Percentiles rank a stretch among this genome's conserved stretches.
Evolutionary conservation across 2,113 vertebrate species (phyloP).

Genomic region (Mohoua ochrocephala): DNA sequence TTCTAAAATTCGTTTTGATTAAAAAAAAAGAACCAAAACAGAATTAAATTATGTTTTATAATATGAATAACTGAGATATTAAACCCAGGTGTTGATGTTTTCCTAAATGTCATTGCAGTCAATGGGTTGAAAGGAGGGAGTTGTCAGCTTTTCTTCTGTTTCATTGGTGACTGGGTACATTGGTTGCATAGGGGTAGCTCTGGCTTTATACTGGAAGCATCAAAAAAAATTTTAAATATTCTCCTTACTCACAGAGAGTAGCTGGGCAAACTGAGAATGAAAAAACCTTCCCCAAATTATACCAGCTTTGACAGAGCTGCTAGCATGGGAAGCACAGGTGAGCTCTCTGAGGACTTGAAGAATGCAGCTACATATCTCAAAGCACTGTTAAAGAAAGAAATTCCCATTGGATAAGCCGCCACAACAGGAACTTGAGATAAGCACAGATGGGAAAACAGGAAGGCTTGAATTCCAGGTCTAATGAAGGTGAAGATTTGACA

Average conservation of each 20-base stretch:
- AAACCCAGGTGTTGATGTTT: neutral
- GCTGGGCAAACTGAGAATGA: neutral
- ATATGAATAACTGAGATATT: neutral
- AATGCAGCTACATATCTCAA: neutral
- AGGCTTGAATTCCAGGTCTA: neutral
- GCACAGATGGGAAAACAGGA: neutral
- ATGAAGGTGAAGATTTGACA: neutral
- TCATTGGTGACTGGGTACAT: neutral
- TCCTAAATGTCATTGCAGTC: neutral
- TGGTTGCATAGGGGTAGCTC: neutral
- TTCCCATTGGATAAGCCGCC: neutral
- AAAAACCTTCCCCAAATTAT: neutral
- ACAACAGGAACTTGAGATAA: neutral
- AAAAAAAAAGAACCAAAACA: rapidly evolving
- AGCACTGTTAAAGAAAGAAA: neutral
- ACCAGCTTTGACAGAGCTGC: neutral
- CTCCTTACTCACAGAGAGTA: neutral
- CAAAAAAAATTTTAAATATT: neutral
- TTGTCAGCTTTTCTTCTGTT: neutral
- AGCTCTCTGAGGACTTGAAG: neutral
- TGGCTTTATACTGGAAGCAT: neutral
- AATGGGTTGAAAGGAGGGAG: neutral
- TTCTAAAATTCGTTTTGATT: neutral
- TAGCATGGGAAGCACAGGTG: neutral
- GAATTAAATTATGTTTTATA: neutral